These are phyloP conservation scores for Heliconius himera DNA, from an alignment of 1,140 invertebrate species.

Conservation along the genomic window DNA sequence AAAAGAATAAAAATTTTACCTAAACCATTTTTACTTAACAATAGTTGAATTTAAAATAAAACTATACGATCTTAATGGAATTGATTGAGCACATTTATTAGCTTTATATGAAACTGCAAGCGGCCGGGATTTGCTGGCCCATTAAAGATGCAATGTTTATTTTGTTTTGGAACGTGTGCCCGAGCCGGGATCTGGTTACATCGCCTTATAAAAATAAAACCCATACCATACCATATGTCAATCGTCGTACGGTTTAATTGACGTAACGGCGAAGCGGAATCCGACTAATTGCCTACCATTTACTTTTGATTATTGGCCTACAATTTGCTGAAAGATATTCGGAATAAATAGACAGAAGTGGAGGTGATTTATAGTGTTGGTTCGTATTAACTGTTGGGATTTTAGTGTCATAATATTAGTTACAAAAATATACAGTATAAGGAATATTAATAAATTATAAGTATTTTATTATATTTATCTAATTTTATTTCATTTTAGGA, in stretches of 20 bases:
- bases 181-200: constrained; percentile 42
- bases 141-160: constrained; percentile 56
- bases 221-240: constrained; percentile 53
- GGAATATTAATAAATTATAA: no score
- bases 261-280: constrained; percentile 50
- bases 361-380: neutral
- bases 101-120: constrained; percentile 62
- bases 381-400: neutral
- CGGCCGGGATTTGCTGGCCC: constrained; percentile 57
- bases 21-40: neutral
- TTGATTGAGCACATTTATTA: constrained; percentile 73
- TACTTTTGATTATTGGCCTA: constrained; percentile 40
- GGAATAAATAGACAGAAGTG: constrained; percentile 16
- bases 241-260: constrained; percentile 63
- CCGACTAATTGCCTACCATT: constrained; percentile 51
- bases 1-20: neutral
- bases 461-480: no score
- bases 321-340: constrained; percentile 52
- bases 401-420: no score
- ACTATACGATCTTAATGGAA: constrained; percentile 48
- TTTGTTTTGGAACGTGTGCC: constrained; percentile 58
- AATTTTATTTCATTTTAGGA: no score
- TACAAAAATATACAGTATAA: no score
- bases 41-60: neutral
- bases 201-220: constrained; percentile 51